Evolutionary conservation across 2,113 vertebrate genomes (phyloP).

Genomic region (Syngnathus scovelli): DNA sequence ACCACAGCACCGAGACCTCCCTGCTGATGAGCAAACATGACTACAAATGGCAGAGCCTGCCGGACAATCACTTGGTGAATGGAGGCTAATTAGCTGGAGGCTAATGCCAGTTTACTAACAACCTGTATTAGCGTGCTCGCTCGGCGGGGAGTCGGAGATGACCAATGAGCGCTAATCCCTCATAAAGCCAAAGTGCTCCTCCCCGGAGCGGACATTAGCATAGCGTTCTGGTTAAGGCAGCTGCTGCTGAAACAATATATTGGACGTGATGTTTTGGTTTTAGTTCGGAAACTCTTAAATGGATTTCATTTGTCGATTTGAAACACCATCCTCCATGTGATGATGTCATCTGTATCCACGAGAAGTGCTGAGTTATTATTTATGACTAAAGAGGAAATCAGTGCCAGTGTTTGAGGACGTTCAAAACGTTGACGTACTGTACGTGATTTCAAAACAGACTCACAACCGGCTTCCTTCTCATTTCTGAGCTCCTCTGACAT

Average conservation of each 20-base stretch:
- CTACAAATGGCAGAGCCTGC: conserved; percentile 75
- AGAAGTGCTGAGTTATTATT: background rate
- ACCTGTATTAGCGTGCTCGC: conserved; percentile 87
- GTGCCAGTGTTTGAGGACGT: too few species aligned
- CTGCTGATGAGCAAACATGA: conserved; percentile 71
- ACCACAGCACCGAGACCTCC: conserved; percentile 81
- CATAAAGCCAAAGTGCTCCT: conserved; percentile 76
- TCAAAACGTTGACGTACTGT: too few species aligned
- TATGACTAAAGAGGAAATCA: too few species aligned
- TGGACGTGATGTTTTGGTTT: background rate
- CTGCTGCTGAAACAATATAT: conserved; percentile 55
- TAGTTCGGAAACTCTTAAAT: background rate
- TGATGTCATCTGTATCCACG: background rate
- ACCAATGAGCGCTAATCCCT: conserved; percentile 86
- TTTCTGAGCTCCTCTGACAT: conserved; percentile 38
- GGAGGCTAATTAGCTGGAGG: conserved; percentile 75
- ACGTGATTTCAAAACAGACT: too few species aligned
- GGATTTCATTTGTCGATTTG: background rate
- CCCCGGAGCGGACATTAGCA: conserved; percentile 78
- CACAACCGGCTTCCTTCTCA: conserved; percentile 33
- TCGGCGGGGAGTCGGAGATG: conserved; percentile 74
- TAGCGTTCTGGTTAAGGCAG: conserved; percentile 80
- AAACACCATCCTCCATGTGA: background rate
- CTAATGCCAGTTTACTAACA: conserved; percentile 85
- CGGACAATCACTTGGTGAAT: conserved; percentile 74